Conservation (phyloP, 1,140 invertebrate species). For the Drosophila micromelanica region DNA sequence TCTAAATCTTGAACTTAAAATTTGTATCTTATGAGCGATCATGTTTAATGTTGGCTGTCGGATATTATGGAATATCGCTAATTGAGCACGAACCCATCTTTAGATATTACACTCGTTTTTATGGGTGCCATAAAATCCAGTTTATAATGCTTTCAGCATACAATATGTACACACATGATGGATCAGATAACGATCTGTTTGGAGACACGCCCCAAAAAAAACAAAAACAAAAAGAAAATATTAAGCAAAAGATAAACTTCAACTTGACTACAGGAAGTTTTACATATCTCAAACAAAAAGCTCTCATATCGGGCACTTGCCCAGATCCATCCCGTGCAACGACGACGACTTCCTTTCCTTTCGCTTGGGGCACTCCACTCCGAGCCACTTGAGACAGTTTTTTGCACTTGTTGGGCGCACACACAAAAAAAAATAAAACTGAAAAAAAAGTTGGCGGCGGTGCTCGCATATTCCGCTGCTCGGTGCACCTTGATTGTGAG, state of each 20-base stretch:
- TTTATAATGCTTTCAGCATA: slow-evolving; percentile 27
- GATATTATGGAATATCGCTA: slow-evolving; percentile 11
- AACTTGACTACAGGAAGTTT: slow-evolving; percentile 80
- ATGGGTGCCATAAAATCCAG: slow-evolving; percentile 35
- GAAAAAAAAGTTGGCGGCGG: slow-evolving; percentile 34
- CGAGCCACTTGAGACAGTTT: slow-evolving; percentile 75
- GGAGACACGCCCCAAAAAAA: slow-evolving; percentile 57
- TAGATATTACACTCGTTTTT: slow-evolving; percentile 15
- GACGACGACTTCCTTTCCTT: slow-evolving; percentile 66
- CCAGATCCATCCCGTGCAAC: slow-evolving; percentile 51
- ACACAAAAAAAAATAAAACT: slow-evolving; percentile 14
- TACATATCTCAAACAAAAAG: slow-evolving; percentile 73
- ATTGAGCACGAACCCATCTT: slow-evolving; percentile 9
- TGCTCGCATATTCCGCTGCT: slow-evolving; percentile 47
- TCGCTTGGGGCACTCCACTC: slow-evolving; percentile 27
- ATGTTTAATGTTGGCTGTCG: background rate
- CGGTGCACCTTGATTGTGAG: slow-evolving; percentile 79
- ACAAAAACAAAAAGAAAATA: background rate
- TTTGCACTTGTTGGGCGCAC: slow-evolving; percentile 67
- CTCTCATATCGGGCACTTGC: slow-evolving; percentile 57
- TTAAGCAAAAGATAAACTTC: slow-evolving; percentile 43
- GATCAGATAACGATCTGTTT: slow-evolving; percentile 38
- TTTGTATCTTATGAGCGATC: background rate
- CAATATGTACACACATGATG: slow-evolving; percentile 15
- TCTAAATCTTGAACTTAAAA: too few relatives aligned